A percentile compares a stretch with the other conserved stretches of the same genome.
Evolutionary conservation across 2,113 vertebrate genomes (phyloP).

Genomic region (Pogonocichla stellata): DNA sequence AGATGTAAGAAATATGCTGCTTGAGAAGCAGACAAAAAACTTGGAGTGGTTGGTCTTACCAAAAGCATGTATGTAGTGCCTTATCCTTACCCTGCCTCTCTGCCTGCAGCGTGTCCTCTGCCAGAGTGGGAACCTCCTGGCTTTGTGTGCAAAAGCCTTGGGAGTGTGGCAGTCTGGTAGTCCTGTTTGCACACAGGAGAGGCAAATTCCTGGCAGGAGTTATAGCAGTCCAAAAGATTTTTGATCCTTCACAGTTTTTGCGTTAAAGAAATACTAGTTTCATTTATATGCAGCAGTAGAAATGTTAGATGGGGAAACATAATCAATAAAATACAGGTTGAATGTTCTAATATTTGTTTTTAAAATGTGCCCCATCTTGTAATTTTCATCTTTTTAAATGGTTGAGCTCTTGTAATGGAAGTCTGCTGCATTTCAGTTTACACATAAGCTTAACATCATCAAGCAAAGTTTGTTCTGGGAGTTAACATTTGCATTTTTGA

Average conservation of each 20-base stretch:
- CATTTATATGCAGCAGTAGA: background rate
- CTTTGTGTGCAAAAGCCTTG: background rate
- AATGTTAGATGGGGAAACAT: background rate
- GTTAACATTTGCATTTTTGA: slow-evolving; percentile 62
- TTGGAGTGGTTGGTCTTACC: background rate
- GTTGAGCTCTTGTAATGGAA: slow-evolving; percentile 43
- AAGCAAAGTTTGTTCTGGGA: slow-evolving; percentile 45
- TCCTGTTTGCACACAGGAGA: background rate
- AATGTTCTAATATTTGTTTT: slow-evolving; percentile 45
- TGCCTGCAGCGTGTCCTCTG: background rate
- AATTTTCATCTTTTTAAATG: slow-evolving; percentile 44
- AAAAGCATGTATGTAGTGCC: background rate
- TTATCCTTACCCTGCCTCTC: background rate
- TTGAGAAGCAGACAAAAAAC: slow-evolving; percentile 15
- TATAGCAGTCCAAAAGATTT: background rate
- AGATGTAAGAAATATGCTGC: slow-evolving; percentile 43
- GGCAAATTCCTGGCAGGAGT: background rate
- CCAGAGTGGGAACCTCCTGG: background rate
- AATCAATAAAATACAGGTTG: slow-evolving; percentile 21
- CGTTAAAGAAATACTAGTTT: background rate
- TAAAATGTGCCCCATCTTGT: slow-evolving; percentile 2
- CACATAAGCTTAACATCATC: slow-evolving; percentile 53
- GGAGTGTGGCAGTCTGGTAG: background rate
- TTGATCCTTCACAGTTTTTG: background rate
- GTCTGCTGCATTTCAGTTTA: slow-evolving; percentile 48